Base-by-base conservation (phyloP, 2,113 vertebrate genomes). In the Siniperca chuatsi region DNA sequence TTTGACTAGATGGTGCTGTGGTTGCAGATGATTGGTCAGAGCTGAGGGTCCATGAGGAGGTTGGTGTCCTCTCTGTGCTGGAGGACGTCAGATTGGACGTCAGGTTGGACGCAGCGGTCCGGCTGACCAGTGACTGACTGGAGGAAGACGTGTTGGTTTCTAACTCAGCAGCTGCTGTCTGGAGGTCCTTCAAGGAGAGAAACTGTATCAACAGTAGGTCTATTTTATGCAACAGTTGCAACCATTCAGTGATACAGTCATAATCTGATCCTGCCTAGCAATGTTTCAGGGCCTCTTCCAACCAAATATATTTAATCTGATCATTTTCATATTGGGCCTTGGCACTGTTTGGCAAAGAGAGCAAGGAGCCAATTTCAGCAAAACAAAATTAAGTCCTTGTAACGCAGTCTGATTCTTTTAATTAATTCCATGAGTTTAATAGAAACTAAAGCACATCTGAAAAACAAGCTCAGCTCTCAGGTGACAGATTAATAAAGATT, bases 401-500 rank as follows among this genome's bases (percentile, higher is more conserved):
- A 87, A 89, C 69, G 46, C 77, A 62, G 57, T 44, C 75, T 76
- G 72, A 86, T 82, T 88, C 60, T 9, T 80, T 84, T 64, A 84
- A 92, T 89, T 89, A 90, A 89, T 87, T 78, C 87, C 57, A 61
- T 4, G 33, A 64, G 42, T 67, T 83, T 82, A 82, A 85, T 84
- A 81, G 42, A 15, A 79, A 74, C 85, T 86, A 60, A 68, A 75
- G 33, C 35, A 86, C 86, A 86, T 66, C 54, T 78, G 78, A 71
- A 77, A 83, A 81, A 79, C 25, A 57, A 85, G 60, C 80, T 79
- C 33, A 16, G 71, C 62, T 94, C 86, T 92, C 86, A 6, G 33
- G 71, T 92, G 79, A 73, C 84, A 75, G 64, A 85, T 84, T 89
- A 88, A 93, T 85, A 85, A 86, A 89, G 75, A 46, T 84, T 78